Base-by-base conservation (phyloP, 2,113 vertebrate genomes). In the Hyperoodon ampullatus region DNA sequence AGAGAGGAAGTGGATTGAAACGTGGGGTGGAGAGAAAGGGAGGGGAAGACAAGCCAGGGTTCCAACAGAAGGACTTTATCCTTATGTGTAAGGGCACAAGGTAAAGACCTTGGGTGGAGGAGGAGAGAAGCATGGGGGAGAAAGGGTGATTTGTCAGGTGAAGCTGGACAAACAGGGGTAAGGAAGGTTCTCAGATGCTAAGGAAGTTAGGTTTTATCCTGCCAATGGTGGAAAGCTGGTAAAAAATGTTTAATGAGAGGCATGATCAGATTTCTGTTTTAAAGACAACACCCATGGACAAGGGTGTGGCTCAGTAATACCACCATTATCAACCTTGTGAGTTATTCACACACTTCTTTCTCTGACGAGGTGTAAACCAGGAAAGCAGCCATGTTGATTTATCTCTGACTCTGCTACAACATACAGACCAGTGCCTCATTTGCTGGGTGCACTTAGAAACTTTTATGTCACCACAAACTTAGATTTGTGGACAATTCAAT, bases 301-400 rank as follows among this genome's bases (percentile, higher is more conserved):
- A 68, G 63, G 89, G 90, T 39, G 61, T 39, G 60, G 70, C 35
- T 97, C 60, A 11, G 3, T 14, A 55, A 86, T 4, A 44, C 18
- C 39, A 50, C 72, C 8, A 8, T 44, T 61, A 7, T 42, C 88
- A 74, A 71, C 44, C 14, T 30, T n/a, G 15, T 26, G 44, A 61
- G 83, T 91, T 61, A 93, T 30, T 95, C 74, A 60, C 21, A 3
- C 26, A 35, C 90, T 88, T 92, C 90, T 90, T 95, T 93, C 90
- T 90, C 70, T 2, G 7, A 19, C 39, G 21, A 10, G 50, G 42
- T 68, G 35, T 66, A 90, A 71, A 42, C 47, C 4, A 74, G 21
- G 72, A 42, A 75, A 85, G 61, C 66, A 30, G 3, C 18, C 1
- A 0, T 13, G 24, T n/a, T 19, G 44, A 19, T 35, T 88, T 61